Evolutionary conservation across 2,888 invertebrate species (phyloP).

Genomic region (Phaonia tiefii): DNA sequence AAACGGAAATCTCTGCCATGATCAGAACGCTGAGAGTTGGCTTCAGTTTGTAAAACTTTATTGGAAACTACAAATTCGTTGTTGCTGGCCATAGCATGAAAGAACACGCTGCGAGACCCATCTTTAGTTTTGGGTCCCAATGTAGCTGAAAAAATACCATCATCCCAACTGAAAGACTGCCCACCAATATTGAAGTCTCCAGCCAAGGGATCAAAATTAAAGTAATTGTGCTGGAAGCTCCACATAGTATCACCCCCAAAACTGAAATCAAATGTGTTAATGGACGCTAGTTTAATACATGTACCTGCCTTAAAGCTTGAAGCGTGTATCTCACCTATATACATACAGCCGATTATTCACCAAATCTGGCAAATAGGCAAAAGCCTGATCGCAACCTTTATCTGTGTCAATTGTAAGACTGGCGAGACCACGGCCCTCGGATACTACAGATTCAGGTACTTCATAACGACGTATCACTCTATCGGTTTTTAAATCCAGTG

Average conservation of each 20-base stretch:
- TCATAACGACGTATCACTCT: conserved; percentile 83
- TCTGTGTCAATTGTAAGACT: conserved; percentile 86
- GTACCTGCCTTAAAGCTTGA: not conserved
- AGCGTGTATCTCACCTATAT: conserved; percentile 74
- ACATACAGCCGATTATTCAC: conserved; percentile 77
- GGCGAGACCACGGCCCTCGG: conserved; percentile 82
- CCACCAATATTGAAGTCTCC: conserved; percentile 86
- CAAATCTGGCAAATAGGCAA: conserved; percentile 85
- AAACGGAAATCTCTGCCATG: conserved; percentile 83
- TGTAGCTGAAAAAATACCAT: conserved; percentile 89
- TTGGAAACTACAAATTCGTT: conserved; percentile 88
- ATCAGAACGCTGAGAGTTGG: conserved; percentile 81
- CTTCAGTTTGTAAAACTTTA: conserved; percentile 82
- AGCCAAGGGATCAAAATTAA: conserved; percentile 86
- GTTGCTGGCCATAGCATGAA: conserved; percentile 88
- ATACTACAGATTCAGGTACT: conserved; percentile 78
- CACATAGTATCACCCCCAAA: conserved; percentile 84
- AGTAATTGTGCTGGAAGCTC: conserved; percentile 88
- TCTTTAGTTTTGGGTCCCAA: conserved; percentile 82
- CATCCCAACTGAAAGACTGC: conserved; percentile 88
- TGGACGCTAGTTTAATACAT: not conserved
- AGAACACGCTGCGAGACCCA: conserved; percentile 85
- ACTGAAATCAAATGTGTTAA: conserved; percentile 81
- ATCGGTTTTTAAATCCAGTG: conserved; percentile 85
- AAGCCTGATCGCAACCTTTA: conserved; percentile 84